A percentile compares a stretch with the other conserved stretches of the same genome.
phyloP scores from a whole-genome alignment of 2,113 vertebrate genomes.

The Cheilinus undulatus region DNA sequence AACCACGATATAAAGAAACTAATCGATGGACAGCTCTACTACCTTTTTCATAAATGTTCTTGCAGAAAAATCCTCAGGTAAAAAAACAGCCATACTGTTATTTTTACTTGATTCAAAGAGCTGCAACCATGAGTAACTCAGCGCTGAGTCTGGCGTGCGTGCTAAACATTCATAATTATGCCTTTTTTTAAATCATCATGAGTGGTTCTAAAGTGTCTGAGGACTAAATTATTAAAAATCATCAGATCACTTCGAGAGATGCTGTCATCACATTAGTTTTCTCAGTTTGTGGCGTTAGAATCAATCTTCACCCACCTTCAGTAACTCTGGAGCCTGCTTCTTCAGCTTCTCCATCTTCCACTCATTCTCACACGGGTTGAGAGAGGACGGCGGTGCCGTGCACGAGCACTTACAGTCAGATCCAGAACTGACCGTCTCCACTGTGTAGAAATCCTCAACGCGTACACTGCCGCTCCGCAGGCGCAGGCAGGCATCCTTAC shows the following conservation, averaged over 20 bases:
- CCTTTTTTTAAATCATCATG: too few relatives aligned
- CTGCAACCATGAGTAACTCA: too few relatives aligned
- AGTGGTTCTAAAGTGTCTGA: too few relatives aligned
- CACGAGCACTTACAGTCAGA: slow-evolving; percentile 95
- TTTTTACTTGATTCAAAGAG: too few relatives aligned
- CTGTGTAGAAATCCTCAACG: slow-evolving; percentile 95
- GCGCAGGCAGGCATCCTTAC: slow-evolving; percentile 90
- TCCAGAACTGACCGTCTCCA: slow-evolving; percentile 96
- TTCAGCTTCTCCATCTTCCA: slow-evolving; percentile 98
- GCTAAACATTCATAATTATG: too few relatives aligned
- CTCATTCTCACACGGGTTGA: slow-evolving; percentile 97
- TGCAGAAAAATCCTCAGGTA: too few relatives aligned
- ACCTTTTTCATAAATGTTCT: too few relatives aligned
- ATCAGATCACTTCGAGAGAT: neutral
- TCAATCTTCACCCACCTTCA: slow-evolving; percentile 85
- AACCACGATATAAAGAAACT: too few relatives aligned
- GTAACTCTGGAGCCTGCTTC: slow-evolving; percentile 93
- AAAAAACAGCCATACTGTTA: too few relatives aligned
- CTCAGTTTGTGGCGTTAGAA: neutral
- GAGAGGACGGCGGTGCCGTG: slow-evolving; percentile 92
- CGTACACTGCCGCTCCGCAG: slow-evolving; percentile 85
- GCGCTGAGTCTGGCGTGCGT: too few relatives aligned
- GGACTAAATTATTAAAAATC: too few relatives aligned
- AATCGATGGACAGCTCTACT: too few relatives aligned
- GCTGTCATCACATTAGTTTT: neutral